These are phyloP conservation scores for Patella depressa DNA, from an alignment of 2,888 invertebrate genomes.

Conservation along the genomic window DNA sequence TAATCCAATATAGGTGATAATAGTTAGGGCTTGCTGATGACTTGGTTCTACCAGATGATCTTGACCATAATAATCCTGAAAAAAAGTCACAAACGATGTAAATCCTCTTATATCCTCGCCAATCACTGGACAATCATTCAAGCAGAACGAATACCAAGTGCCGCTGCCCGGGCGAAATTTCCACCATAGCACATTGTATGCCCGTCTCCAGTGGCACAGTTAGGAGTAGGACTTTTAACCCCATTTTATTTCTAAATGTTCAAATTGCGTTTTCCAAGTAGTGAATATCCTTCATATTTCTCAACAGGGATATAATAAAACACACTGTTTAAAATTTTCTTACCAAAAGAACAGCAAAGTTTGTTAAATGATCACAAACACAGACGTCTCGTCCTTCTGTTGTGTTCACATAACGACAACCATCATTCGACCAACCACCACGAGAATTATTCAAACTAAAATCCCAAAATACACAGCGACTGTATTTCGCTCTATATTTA, in stretches of 20 bases:
- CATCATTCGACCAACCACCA: slow-evolving; percentile 59
- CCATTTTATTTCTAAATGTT: too few relatives aligned
- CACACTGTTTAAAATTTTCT: slow-evolving; percentile 12
- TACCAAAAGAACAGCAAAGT: slow-evolving; percentile 64
- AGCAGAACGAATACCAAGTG: too few relatives aligned
- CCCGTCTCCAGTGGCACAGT: too few relatives aligned
- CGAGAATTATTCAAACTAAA: slow-evolving; percentile 34
- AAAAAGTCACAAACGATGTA: background rate
- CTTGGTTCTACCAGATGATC: slow-evolving; percentile 31
- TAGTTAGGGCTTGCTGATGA: slow-evolving; percentile 67
- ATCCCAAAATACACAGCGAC: slow-evolving; percentile 55
- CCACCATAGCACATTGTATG: too few relatives aligned
- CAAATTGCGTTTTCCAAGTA: too few relatives aligned
- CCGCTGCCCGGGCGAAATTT: too few relatives aligned
- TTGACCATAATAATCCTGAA: slow-evolving; percentile 38
- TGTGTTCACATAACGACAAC: slow-evolving; percentile 40
- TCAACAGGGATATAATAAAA: too few relatives aligned
- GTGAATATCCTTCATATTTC: too few relatives aligned
- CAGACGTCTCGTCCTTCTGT: slow-evolving; percentile 51
- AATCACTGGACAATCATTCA: too few relatives aligned
- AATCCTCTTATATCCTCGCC: too few relatives aligned
- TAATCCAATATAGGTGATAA: slow-evolving; percentile 71
- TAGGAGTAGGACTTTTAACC: too few relatives aligned
- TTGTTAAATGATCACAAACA: slow-evolving; percentile 64
- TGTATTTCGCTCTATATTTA: slow-evolving; percentile 12